These are phyloP conservation scores for Neoseiulus cucumeris DNA, from an alignment of 1,140 invertebrate species.

Conservation along the genomic window DNA sequence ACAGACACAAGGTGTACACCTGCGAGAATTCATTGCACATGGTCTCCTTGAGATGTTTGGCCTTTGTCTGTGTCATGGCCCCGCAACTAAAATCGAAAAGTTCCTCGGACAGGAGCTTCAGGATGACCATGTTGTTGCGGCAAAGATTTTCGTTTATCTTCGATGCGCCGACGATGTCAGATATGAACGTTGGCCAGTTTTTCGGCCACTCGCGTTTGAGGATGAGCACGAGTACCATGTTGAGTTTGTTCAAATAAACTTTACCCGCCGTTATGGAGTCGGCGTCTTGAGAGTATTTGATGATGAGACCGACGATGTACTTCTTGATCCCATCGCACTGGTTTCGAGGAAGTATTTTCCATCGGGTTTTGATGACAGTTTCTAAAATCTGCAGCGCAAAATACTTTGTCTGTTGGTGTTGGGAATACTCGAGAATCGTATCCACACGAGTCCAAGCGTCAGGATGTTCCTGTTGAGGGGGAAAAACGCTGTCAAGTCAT, in stretches of 20 bases:
- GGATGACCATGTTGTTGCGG: conserved; percentile 97
- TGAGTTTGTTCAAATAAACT: conserved; percentile 92
- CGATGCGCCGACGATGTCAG: conserved; percentile 93
- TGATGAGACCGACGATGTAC: conserved; percentile 94
- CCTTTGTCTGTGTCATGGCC: conserved; percentile 94
- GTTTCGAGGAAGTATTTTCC: conserved; percentile 93
- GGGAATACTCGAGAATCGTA: conserved; percentile 84
- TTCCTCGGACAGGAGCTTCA: conserved; percentile 90
- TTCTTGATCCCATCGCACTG: conserved; percentile 98
- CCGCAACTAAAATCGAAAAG: conserved; percentile 97
- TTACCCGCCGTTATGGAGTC: conserved; percentile 72
- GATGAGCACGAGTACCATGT: conserved; percentile 96
- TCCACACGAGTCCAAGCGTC: conserved; percentile 98
- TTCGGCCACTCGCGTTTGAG: conserved; percentile 98
- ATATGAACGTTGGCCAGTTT: conserved; percentile 97
- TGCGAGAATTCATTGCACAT: conserved; percentile 98
- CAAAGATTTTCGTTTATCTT: conserved; percentile 97
- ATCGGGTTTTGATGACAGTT: conserved; percentile 94
- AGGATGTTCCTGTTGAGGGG: conserved; percentile 51
- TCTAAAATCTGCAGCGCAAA: conserved; percentile 98
- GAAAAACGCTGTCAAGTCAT: neutral
- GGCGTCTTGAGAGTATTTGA: conserved; percentile 88
- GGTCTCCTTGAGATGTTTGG: conserved; percentile 97
- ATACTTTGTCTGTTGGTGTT: conserved; percentile 96
- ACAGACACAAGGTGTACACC: conserved; percentile 92